Base-by-base conservation (phyloP, 2,797 vertebrate species). In the Glyptemys insculpta region DNA sequence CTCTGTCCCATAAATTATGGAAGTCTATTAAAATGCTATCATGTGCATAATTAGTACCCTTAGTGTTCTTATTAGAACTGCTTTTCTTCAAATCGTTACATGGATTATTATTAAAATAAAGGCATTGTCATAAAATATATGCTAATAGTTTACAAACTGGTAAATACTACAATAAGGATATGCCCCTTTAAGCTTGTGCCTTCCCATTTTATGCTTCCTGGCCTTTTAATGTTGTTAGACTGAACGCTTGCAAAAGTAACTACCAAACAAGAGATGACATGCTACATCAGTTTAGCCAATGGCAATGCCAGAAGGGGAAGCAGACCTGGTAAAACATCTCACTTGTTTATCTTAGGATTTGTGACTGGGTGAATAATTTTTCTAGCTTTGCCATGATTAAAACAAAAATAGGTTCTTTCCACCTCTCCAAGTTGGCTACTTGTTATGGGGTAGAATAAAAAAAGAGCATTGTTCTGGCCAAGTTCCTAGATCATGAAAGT, bases 41-140 rank as follows among this genome's bases (percentile, higher is more conserved):
- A 92, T 94, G 76, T 81, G 12, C 91, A 53, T 95, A 97, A 97
- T 97, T 95, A 97, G 83, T 84, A 91, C 79, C 87, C 91, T 90
- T 92, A 84, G 56, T 90, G 53, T 94, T 97, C 93, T 92, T 97
- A 93, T 92, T 94, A 97, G 96, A 96, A 89, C 90, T 91, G 62
- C 82, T 97, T 98, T 96, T 96, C 83, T 97, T 94, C 95, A 96
- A 95, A 95, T 84, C 91, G 79, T 94, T 96, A 59, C 29, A 88
- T 90, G 95, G 92, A 89, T 91, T 93, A 12, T 62, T 79, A 96
- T 93, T 91, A 85, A 97, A 97, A 93, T 91, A 96, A 95, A 97
- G 79, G 53, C 82, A 62, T 79, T 92, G 37, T 95, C 96, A 88
- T 52, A 86, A 95, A 96, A 92, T 29, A 27, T 2, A 94, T 81